Evolutionary conservation across 2,888 invertebrate genomes (phyloP).

Genomic region (Acleris emargana): DNA sequence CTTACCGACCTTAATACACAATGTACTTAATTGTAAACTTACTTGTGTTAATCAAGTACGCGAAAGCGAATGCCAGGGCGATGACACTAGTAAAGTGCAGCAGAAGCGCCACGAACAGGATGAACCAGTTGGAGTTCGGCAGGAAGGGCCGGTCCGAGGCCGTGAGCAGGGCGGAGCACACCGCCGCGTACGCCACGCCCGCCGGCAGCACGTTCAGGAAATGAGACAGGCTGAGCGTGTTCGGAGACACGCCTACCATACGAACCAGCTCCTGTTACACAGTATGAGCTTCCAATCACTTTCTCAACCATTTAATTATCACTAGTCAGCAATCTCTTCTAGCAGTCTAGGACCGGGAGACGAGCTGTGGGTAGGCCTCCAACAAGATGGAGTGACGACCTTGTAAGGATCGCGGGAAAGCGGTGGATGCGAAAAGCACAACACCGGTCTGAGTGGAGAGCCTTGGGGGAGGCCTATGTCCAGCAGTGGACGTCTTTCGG

Average conservation of each 20-base stretch:
- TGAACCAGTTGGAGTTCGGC: conserved; percentile 72
- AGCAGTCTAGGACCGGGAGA: too few relatives aligned
- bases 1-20: too few relatives aligned
- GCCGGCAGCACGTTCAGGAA: conserved; percentile 85
- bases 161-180: conserved; percentile 65
- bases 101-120: conserved; percentile 84
- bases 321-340: too few relatives aligned
- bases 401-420: too few relatives aligned
- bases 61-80: conserved; percentile 84
- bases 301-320: too few relatives aligned
- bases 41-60: conserved; percentile 86
- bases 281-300: too few relatives aligned
- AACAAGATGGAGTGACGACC: too few relatives aligned
- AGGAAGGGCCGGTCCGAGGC: conserved; percentile 70
- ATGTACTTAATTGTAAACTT: conserved; percentile 38
- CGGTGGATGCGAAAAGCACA: too few relatives aligned
- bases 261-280: conserved; percentile 87
- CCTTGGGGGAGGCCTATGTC: too few relatives aligned
- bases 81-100: conserved; percentile 84
- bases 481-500: too few relatives aligned
- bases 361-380: too few relatives aligned
- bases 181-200: conserved; percentile 76
- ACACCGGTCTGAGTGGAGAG: too few relatives aligned
- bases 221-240: conserved; percentile 87
- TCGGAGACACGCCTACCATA: conserved; percentile 88